phyloP scores from a whole-genome alignment of 2,113 vertebrate genomes.

The Grallaria varia region DNA sequence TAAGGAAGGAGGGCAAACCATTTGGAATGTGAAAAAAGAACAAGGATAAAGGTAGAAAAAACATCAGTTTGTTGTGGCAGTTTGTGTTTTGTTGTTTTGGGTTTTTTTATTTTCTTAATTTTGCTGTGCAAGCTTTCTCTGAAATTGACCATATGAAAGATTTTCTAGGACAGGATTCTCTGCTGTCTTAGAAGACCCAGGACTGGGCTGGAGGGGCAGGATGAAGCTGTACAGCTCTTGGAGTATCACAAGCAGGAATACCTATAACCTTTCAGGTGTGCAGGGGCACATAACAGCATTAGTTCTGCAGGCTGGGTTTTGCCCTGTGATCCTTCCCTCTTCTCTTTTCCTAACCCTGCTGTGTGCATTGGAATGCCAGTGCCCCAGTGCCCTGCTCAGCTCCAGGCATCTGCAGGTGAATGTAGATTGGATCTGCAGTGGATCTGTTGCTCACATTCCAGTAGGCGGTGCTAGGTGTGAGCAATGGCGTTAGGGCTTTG shows the following conservation, averaged over 20 bases:
- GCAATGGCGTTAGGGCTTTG: rapidly evolving
- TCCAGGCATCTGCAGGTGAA: background rate
- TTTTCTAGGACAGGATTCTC: background rate
- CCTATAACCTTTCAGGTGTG: background rate
- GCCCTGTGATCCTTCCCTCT: background rate
- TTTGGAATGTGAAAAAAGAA: background rate
- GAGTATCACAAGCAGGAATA: background rate
- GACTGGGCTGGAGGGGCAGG: background rate
- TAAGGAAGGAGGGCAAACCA: background rate
- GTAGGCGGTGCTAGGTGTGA: background rate
- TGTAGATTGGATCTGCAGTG: rapidly evolving
- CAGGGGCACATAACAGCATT: background rate
- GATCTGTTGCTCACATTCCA: rapidly evolving
- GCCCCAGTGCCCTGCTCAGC: background rate
- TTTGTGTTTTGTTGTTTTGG: background rate
- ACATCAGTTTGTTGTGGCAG: background rate
- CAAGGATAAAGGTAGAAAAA: background rate
- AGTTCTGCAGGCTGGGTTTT: background rate
- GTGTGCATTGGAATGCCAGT: background rate
- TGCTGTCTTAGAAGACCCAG: background rate
- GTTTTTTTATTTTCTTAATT: background rate
- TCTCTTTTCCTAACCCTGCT: background rate
- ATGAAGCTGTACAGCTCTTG: background rate
- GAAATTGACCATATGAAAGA: background rate
- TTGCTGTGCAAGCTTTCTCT: background rate